phyloP scores from a whole-genome alignment of 1,140 invertebrate species.

The Solen grandis region DNA sequence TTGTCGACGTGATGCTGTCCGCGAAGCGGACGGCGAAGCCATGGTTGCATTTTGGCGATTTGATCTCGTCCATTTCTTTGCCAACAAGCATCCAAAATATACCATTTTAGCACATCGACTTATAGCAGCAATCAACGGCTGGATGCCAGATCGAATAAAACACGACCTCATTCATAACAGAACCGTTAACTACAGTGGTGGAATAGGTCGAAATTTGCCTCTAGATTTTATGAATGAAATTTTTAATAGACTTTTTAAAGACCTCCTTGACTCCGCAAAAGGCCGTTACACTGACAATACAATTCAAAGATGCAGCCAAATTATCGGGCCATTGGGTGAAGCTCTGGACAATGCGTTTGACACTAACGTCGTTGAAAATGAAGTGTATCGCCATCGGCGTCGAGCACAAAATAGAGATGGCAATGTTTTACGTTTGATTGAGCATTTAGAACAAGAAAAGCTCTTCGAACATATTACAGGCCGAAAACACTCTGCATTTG shows the following conservation, averaged over 20 bases:
- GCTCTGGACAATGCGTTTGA: constrained; percentile 43
- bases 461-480: no score
- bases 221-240: constrained; percentile 60
- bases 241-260: constrained; percentile 54
- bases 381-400: constrained; percentile 57
- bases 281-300: constrained; percentile 49
- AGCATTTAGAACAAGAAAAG: no score
- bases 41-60: constrained; percentile 54
- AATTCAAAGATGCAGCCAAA: no score
- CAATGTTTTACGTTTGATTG: not conserved
- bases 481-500: no score
- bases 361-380: constrained; percentile 45
- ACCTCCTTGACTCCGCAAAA: constrained; percentile 37
- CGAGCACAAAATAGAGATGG: not conserved
- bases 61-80: constrained; percentile 54
- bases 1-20: constrained; percentile 55
- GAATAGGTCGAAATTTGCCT: constrained; percentile 52
- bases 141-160: constrained; percentile 41
- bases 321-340: no score
- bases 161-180: constrained; percentile 50
- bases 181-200: constrained; percentile 53
- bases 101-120: constrained; percentile 52
- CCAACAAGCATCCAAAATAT: constrained; percentile 49
- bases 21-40: constrained; percentile 58
- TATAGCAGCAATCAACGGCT: no score